Base-by-base conservation (phyloP, 2,888 invertebrate genomes). In the Girardia tigrina region DNA sequence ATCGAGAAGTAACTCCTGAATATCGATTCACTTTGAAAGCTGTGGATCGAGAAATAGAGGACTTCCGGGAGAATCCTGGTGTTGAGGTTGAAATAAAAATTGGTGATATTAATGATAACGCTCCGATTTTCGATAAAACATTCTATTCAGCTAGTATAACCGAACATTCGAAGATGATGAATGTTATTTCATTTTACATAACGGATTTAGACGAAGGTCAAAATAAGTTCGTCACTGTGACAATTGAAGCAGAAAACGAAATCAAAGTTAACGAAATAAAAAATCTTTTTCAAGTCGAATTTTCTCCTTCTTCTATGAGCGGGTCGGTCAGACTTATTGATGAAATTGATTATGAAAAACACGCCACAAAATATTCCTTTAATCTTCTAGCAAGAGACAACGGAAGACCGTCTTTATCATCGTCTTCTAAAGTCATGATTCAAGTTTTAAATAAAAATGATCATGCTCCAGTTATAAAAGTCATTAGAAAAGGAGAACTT, bases 1-100 rank as follows among this genome's bases (percentile, higher is more conserved):
- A 56, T 56, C n/a, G 56, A n/a, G 56, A 56, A 56, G 8, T 8
- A 4, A 56, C 23, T 56, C n/a, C 56, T 2, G 56, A 56, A 56
- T 56, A 56, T 56, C 4, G 56, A 56, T 56, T 56, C n/a, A 4
- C n/a, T 56, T n/a, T 56, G 4, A 56, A 56, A 16, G 56, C 56
- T 2, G n/a, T 56, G 8, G 56, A 56, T 16, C n/a, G 56, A 56
- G 56, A 56, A 56, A 56, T 20, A 20, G 56, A 56, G 6, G 56
- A 56, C 23, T 12, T 12, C 4, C n/a, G 56, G 23, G 56, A 56
- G 2, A 56, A 20, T 56, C n/a, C 20, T 56, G 56, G 56, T 20
- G 56, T 56, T 56, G 56, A 56, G n/a, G 56, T 56, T 2, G 56
- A 56, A 56, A 56, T 56, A 56, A 56, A 56, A n/a, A n/a, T 56